Evolutionary conservation across 2,888 invertebrate species (phyloP).

Genomic region (Acleris cristana): DNA sequence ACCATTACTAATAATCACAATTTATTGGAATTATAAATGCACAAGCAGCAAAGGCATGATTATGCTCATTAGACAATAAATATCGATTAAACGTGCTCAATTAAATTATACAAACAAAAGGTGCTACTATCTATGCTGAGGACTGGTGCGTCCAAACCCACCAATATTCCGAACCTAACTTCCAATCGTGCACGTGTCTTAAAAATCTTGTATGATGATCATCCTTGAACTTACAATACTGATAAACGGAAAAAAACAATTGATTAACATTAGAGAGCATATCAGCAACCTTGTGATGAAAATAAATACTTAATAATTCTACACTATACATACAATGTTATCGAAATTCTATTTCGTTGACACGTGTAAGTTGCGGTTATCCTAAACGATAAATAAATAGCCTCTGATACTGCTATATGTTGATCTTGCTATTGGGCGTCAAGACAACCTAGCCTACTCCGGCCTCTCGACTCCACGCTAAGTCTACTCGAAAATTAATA

Average conservation of each 20-base stretch:
- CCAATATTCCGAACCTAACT: constrained; percentile 55
- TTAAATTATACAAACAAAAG: constrained; percentile 62
- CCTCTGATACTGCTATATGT: constrained; percentile 57
- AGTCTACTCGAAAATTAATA: too few species aligned
- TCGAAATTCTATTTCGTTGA: constrained; percentile 3
- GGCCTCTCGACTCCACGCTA: constrained; percentile 25
- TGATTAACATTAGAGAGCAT: constrained; percentile 52
- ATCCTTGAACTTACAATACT: constrained; percentile 47
- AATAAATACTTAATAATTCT: constrained; percentile 22
- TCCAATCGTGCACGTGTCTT: constrained; percentile 51
- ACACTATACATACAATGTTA: constrained; percentile 9
- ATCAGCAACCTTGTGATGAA: constrained; percentile 40
- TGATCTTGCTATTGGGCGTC: constrained; percentile 68
- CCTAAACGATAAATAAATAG: constrained; percentile 8
- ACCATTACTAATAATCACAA: constrained; percentile 74
- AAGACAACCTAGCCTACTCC: constrained; percentile 71
- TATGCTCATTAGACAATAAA: constrained; percentile 74
- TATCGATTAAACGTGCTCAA: constrained; percentile 74
- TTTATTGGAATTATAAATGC: constrained; percentile 82
- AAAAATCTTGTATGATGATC: constrained; percentile 36
- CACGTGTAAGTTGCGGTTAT: not conserved
- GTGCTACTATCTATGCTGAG: constrained; percentile 70
- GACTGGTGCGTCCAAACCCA: constrained; percentile 76
- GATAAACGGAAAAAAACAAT: constrained; percentile 42
- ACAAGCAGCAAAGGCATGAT: constrained; percentile 76